Percentiles rank a stretch among this genome's conserved stretches.
Evolutionary conservation across 2,113 vertebrate genomes (phyloP).

Genomic region (Garra rufa): DNA sequence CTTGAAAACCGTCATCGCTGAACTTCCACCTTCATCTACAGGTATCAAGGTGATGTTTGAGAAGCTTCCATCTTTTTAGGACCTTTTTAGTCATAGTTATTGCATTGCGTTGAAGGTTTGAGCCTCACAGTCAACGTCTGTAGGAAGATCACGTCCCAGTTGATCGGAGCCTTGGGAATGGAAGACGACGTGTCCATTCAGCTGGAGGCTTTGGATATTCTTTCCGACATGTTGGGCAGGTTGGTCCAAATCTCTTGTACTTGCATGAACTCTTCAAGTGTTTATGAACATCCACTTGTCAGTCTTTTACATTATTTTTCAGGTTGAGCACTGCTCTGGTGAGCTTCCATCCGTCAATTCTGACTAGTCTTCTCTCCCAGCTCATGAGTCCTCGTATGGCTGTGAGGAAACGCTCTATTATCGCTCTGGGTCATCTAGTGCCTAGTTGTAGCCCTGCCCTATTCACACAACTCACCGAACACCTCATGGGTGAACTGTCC

Average conservation of each 20-base stretch:
- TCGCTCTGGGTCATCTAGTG: slow-evolving; percentile 89
- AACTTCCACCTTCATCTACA: slow-evolving; percentile 85
- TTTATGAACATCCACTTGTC: background rate
- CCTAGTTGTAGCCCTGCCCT: slow-evolving; percentile 85
- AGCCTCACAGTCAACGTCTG: slow-evolving; percentile 86
- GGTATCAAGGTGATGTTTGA: slow-evolving; percentile 70
- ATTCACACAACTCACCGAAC: slow-evolving; percentile 88
- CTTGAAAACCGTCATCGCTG: slow-evolving; percentile 89
- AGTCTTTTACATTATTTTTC: background rate
- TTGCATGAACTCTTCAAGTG: background rate
- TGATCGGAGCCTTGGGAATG: slow-evolving; percentile 89
- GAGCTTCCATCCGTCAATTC: slow-evolving; percentile 88
- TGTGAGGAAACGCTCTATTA: slow-evolving; percentile 89
- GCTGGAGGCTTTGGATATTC: slow-evolving; percentile 94
- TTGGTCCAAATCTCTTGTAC: slow-evolving; percentile 57
- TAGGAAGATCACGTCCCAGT: slow-evolving; percentile 91
- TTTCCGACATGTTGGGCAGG: slow-evolving; percentile 96
- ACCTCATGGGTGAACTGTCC: slow-evolving; percentile 81
- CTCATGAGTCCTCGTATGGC: slow-evolving; percentile 90
- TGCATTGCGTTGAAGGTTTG: slow-evolving; percentile 73
- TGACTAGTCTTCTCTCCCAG: slow-evolving; percentile 89
- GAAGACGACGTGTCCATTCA: slow-evolving; percentile 92
- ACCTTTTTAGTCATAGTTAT: background rate
- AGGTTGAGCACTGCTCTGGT: slow-evolving; percentile 87
- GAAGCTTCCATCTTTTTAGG: background rate